Evolutionary conservation across 2,797 vertebrate genomes (phyloP).

Genomic region (Tinamus major): DNA sequence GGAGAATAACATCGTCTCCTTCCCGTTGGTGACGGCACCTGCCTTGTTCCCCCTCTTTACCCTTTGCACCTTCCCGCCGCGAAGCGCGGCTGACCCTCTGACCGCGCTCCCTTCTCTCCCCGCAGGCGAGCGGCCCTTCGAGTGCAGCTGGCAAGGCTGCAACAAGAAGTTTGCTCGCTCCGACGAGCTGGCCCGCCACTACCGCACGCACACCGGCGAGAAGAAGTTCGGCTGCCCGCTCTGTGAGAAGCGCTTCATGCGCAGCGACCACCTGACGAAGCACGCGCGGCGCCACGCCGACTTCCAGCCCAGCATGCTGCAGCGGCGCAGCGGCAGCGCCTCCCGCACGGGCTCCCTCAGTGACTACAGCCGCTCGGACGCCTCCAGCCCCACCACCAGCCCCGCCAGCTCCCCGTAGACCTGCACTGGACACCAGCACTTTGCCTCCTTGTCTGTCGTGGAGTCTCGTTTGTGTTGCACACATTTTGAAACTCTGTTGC

Average conservation of each 20-base stretch:
- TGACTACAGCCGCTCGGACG: conserved; percentile 97
- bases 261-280: conserved; percentile 98
- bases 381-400: conserved; percentile 93
- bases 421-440: conserved; percentile 80
- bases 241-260: conserved; percentile 98
- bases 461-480: conserved; percentile 63
- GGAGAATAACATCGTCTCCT: background rate
- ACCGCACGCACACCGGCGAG: conserved; percentile 97
- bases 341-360: conserved; percentile 92
- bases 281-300: conserved; percentile 94
- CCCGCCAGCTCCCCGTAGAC: conserved; percentile 95
- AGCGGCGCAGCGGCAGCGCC: conserved; percentile 83
- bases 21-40: background rate
- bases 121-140: conserved; percentile 94
- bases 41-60: background rate
- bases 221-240: conserved; percentile 97
- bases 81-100: background rate
- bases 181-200: conserved; percentile 96
- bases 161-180: conserved; percentile 98
- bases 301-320: conserved; percentile 95
- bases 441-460: conserved; percentile 73
- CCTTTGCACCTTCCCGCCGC: rapidly evolving
- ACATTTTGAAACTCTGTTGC: conserved; percentile 22
- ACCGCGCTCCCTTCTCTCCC: background rate
- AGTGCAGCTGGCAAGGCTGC: conserved; percentile 95